Evolutionary conservation across 2,797 vertebrate species (phyloP).

Genomic region (Microctenopoma lineatum): DNA sequence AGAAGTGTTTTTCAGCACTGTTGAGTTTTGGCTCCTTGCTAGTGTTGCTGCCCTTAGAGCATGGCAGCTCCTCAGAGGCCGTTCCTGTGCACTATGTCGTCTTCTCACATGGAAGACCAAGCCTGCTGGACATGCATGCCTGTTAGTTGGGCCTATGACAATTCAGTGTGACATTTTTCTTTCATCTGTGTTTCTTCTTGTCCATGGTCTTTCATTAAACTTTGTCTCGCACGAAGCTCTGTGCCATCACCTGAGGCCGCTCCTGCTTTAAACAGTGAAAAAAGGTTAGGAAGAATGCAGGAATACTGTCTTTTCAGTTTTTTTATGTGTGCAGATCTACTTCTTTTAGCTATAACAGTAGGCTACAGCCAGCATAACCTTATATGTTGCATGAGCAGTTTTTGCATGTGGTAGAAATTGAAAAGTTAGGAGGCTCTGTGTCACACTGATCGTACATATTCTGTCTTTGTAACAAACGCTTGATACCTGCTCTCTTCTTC

Average conservation of each 20-base stretch:
- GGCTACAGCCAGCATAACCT: slow-evolving; percentile 20
- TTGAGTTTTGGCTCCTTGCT: slow-evolving; percentile 46
- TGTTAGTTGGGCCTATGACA: slow-evolving; percentile 53
- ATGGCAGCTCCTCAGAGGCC: slow-evolving; percentile 66
- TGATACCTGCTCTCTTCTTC: slow-evolving; percentile 23
- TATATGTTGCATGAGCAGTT: slow-evolving; percentile 30
- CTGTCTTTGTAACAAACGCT: slow-evolving; percentile 43
- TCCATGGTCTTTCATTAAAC: slow-evolving; percentile 55
- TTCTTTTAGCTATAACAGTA: not conserved
- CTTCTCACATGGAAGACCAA: slow-evolving; percentile 52
- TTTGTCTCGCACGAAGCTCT: slow-evolving; percentile 35
- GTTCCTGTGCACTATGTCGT: slow-evolving; percentile 33
- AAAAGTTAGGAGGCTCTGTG: slow-evolving; percentile 49
- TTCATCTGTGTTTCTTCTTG: slow-evolving; percentile 64
- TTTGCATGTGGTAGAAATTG: slow-evolving; percentile 48
- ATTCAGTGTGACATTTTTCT: slow-evolving; percentile 50
- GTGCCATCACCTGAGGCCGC: slow-evolving; percentile 47
- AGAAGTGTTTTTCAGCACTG: slow-evolving; percentile 12
- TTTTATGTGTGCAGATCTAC: slow-evolving; percentile 14
- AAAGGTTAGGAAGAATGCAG: not conserved
- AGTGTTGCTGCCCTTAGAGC: slow-evolving; percentile 49
- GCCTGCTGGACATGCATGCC: slow-evolving; percentile 58
- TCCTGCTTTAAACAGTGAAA: slow-evolving; percentile 31
- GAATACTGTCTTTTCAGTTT: not conserved
- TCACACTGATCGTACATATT: slow-evolving; percentile 39